phyloP scores from a whole-genome alignment of 2,888 invertebrate genomes.

The Drosophila atripex region DNA sequence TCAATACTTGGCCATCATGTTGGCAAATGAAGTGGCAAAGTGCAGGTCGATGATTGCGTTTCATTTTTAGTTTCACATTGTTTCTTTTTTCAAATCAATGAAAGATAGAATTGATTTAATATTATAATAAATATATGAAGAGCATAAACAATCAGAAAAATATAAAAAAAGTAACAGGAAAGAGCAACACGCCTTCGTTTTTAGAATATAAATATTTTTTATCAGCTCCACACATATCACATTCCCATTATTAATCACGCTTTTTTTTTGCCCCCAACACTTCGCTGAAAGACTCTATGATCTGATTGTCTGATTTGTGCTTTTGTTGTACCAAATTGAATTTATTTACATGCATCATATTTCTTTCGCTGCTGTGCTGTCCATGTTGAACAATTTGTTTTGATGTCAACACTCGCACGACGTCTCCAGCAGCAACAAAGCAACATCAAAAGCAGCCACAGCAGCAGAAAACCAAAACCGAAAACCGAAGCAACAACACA shows the following conservation, averaged over 20 bases:
- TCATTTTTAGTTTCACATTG: not conserved
- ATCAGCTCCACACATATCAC: slow-evolving; percentile 17
- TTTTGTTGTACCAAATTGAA: slow-evolving; percentile 57
- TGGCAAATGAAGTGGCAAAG: slow-evolving; percentile 35
- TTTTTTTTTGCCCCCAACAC: slow-evolving; percentile 54
- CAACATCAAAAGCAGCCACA: slow-evolving; percentile 32
- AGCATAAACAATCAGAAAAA: too few relatives aligned
- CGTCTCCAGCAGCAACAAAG: slow-evolving; percentile 33
- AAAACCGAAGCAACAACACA: slow-evolving; percentile 50
- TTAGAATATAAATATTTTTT: not conserved
- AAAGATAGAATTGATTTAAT: too few relatives aligned
- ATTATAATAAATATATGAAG: too few relatives aligned
- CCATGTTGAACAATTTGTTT: slow-evolving; percentile 78
- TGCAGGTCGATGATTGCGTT: slow-evolving; percentile 9
- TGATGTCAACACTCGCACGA: slow-evolving; percentile 70
- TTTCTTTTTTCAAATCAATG: not conserved
- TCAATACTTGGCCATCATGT: slow-evolving; percentile 23
- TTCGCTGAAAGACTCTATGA: slow-evolving; percentile 54
- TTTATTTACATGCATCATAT: slow-evolving; percentile 79
- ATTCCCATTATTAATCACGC: slow-evolving; percentile 54
- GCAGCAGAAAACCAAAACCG: slow-evolving; percentile 23
- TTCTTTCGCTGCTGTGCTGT: slow-evolving; percentile 63
- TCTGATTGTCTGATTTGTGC: slow-evolving; percentile 43
- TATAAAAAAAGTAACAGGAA: not conserved
- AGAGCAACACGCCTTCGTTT: not conserved